Percentiles rank a stretch among this genome's conserved stretches.
These are phyloP conservation scores for Drosophila nr. fundita DNA, from an alignment of 2,888 invertebrate species.

Conservation along the genomic window DNA sequence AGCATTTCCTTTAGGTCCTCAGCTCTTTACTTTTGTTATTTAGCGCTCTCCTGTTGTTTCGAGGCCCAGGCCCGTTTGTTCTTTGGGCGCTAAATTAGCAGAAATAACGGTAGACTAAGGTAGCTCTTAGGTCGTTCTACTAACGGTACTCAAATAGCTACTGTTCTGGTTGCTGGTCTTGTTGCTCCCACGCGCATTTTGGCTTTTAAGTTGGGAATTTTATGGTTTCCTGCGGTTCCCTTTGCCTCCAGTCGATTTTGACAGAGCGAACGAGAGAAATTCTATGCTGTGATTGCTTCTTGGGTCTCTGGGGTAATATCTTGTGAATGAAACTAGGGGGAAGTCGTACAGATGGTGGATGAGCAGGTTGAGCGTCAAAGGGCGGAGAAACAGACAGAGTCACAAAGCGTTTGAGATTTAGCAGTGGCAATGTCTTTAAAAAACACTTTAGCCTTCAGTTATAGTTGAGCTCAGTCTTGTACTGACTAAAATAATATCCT, in stretches of 20 bases:
- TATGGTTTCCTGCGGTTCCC: slow-evolving; percentile 58
- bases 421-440: not conserved
- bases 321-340: slow-evolving; percentile 44
- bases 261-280: not conserved
- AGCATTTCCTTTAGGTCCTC: slow-evolving; percentile 17
- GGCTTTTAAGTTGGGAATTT: slow-evolving; percentile 68
- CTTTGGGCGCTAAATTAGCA: slow-evolving; percentile 72
- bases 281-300: slow-evolving; percentile 14
- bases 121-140: slow-evolving; percentile 37
- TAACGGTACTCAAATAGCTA: slow-evolving; percentile 75
- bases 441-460: not conserved
- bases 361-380: not conserved
- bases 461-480: not conserved
- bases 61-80: slow-evolving; percentile 47
- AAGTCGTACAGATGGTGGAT: not conserved
- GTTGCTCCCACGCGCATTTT: slow-evolving; percentile 18
- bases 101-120: slow-evolving; percentile 69
- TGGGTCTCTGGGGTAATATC: slow-evolving; percentile 58
- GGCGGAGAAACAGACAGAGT: not conserved
- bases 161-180: slow-evolving; percentile 44
- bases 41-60: slow-evolving; percentile 64
- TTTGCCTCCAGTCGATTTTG: slow-evolving; percentile 5
- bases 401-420: not conserved
- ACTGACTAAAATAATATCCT: not conserved
- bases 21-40: slow-evolving; percentile 64